A percentile compares a stretch with the other conserved stretches of the same genome.
These are phyloP conservation scores for Limnephilus lunatus DNA, from an alignment of 2,888 invertebrate species.

Conservation along the genomic window DNA sequence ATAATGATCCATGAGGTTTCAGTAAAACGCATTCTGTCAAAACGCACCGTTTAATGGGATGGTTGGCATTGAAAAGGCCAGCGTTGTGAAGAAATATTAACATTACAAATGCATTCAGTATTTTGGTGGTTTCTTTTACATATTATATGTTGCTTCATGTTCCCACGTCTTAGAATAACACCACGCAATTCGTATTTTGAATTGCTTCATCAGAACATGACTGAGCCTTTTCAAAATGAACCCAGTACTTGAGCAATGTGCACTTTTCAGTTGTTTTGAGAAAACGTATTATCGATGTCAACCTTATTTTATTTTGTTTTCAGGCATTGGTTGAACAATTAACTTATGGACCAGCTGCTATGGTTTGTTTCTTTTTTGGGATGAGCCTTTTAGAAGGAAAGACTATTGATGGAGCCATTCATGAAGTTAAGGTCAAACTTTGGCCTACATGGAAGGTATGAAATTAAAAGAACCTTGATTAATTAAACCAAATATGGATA, in stretches of 20 bases:
- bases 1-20: too few species aligned
- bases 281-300: too few species aligned
- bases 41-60: too few species aligned
- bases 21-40: too few species aligned
- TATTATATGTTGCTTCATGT: background rate
- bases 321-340: conserved; percentile 86
- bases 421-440: conserved; percentile 85
- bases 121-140: background rate
- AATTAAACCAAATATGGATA: too few species aligned
- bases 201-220: too few species aligned
- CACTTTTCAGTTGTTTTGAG: too few species aligned
- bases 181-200: too few species aligned
- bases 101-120: background rate
- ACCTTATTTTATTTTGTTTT: conserved; percentile 66
- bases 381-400: conserved; percentile 86
- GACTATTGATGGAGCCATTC: conserved; percentile 79
- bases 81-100: background rate
- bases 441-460: conserved; percentile 85
- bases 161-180: background rate
- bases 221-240: too few species aligned
- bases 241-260: too few species aligned
- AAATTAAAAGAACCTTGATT: background rate
- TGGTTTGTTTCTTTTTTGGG: conserved; percentile 86
- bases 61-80: too few species aligned
- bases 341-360: conserved; percentile 86